Percentiles rank a stretch among this genome's conserved stretches.
Evolutionary conservation across 2,113 vertebrate genomes (phyloP).

Genomic region (Natator depressus): DNA sequence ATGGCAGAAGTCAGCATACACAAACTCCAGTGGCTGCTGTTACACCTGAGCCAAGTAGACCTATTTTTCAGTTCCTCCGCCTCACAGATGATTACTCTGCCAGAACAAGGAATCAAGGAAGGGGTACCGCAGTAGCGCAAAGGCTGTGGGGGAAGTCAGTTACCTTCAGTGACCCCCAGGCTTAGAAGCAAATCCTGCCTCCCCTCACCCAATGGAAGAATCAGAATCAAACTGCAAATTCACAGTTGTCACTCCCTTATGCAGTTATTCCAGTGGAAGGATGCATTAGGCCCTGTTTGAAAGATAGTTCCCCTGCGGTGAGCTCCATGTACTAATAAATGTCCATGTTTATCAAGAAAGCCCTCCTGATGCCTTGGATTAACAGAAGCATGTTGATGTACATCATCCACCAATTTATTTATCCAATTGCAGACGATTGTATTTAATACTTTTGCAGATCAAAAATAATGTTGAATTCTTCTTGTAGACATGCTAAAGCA

Average conservation of each 20-base stretch:
- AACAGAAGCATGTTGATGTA: not conserved
- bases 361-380: not conserved
- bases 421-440: slow-evolving; percentile 35
- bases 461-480: not conserved
- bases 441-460: slow-evolving; percentile 10
- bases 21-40: not conserved
- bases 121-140: not conserved
- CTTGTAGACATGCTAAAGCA: not conserved
- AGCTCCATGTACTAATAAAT: not conserved
- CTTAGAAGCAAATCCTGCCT: not conserved
- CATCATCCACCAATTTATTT: not conserved
- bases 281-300: not conserved
- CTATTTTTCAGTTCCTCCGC: not conserved
- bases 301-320: not conserved
- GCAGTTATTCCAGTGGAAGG: not conserved
- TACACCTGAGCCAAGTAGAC: not conserved
- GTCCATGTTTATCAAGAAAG: not conserved
- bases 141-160: not conserved
- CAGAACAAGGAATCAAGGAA: not conserved
- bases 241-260: not conserved
- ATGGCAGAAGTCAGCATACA: not conserved
- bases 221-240: not conserved
- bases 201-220: not conserved
- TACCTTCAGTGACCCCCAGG: fast-evolving
- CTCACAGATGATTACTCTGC: not conserved